Percentiles rank a stretch among this genome's conserved stretches.
Conservation (phyloP, 1,140 invertebrate genomes). For the Drosophila kohkoa region DNA sequence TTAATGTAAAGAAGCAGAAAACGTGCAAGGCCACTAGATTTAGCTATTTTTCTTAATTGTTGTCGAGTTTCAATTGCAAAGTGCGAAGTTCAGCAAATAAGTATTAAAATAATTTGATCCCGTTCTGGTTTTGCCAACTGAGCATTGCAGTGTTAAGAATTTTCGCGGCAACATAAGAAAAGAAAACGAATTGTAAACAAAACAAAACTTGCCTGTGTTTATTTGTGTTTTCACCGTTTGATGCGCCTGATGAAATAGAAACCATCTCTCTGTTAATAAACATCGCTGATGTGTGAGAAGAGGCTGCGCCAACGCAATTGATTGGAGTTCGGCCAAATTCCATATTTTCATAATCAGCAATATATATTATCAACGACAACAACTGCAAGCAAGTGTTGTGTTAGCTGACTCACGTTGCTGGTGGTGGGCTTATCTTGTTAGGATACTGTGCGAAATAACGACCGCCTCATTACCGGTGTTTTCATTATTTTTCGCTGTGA, state of each 20-base stretch:
- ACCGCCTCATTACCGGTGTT: constrained; percentile 25
- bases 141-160: background rate
- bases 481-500: background rate
- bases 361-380: background rate
- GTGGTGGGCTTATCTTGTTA: constrained; percentile 16
- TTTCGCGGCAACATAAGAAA: constrained; percentile 24
- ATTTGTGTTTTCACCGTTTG: constrained; percentile 25
- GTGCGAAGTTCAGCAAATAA: constrained; percentile 31
- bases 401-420: constrained; percentile 7
- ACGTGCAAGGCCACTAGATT: constrained; percentile 58
- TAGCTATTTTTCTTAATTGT: constrained; percentile 51
- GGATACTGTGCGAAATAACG: constrained; percentile 12
- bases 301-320: constrained; percentile 7
- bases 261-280: constrained; percentile 16
- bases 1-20: constrained; percentile 43
- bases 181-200: constrained; percentile 37
- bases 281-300: constrained; percentile 15
- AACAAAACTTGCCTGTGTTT: constrained; percentile 17
- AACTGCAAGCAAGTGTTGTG: constrained; percentile 9
- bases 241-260: constrained; percentile 23
- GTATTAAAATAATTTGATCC: constrained; percentile 11
- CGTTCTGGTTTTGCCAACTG: background rate
- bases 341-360: constrained; percentile 13
- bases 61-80: constrained; percentile 42
- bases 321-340: background rate